These are phyloP conservation scores for Vesta saturnalis DNA, from an alignment of 2,888 invertebrate genomes.

Conservation along the genomic window DNA sequence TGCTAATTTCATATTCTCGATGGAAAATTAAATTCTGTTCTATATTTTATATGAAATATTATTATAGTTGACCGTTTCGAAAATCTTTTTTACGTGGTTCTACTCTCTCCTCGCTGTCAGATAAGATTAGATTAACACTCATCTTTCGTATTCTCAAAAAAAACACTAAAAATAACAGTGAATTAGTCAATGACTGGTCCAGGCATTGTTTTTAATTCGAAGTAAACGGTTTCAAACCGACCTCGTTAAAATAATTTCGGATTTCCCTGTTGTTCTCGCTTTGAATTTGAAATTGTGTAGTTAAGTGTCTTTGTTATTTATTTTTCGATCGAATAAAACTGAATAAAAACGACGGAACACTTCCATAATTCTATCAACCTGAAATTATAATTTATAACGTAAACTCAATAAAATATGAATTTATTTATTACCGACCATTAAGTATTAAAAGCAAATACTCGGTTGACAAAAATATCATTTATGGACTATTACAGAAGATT, in stretches of 20 bases:
- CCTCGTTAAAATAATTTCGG: slow-evolving; percentile 54
- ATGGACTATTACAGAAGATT: slow-evolving; percentile 48
- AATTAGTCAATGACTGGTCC: slow-evolving; percentile 54
- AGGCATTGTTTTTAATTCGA: slow-evolving; percentile 54
- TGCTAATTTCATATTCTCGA: slow-evolving; percentile 41
- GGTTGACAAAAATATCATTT: slow-evolving; percentile 51
- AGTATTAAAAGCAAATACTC: slow-evolving; percentile 42
- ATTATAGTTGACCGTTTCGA: slow-evolving; percentile 17
- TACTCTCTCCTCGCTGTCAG: neutral
- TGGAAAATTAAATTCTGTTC: slow-evolving; percentile 37
- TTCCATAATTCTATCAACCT: slow-evolving; percentile 10
- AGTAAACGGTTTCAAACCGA: slow-evolving; percentile 49
- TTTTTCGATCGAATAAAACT: slow-evolving; percentile 28
- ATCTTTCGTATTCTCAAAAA: slow-evolving; percentile 53
- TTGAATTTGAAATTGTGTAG: slow-evolving; percentile 28
- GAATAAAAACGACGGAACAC: neutral
- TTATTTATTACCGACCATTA: slow-evolving; percentile 46
- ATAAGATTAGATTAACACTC: slow-evolving; percentile 26
- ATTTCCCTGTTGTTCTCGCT: slow-evolving; percentile 45
- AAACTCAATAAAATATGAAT: slow-evolving; percentile 41
- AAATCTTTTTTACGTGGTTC: neutral
- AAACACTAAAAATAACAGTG: slow-evolving; percentile 57
- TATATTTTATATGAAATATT: slow-evolving; percentile 26
- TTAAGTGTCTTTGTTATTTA: slow-evolving; percentile 33
- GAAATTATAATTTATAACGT: slow-evolving; percentile 42